Percentiles rank a stretch among this genome's conserved stretches.
These are phyloP conservation scores for Drosophila lacteicornis DNA, from an alignment of 1,140 invertebrate genomes.

Conservation along the genomic window DNA sequence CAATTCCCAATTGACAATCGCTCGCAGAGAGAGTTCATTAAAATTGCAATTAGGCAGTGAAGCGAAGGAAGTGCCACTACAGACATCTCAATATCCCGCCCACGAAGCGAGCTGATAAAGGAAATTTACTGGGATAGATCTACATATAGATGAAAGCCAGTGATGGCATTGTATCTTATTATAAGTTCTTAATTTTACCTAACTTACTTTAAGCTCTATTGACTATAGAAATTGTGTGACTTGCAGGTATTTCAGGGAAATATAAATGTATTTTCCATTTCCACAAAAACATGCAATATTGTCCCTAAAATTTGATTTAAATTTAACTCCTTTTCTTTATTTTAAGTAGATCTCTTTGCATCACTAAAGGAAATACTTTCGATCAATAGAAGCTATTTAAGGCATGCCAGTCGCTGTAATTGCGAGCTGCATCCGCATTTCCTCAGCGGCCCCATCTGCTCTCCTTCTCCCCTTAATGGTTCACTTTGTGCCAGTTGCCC, in stretches of 20 bases:
- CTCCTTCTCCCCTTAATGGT: conserved; percentile 24
- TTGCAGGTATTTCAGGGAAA: too few species aligned
- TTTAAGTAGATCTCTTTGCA: background rate
- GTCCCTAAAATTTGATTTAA: background rate
- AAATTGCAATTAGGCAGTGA: conserved; percentile 41
- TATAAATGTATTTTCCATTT: too few species aligned
- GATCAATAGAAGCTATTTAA: conserved; percentile 23
- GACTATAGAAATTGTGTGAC: too few species aligned
- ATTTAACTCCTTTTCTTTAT: background rate
- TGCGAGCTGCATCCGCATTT: conserved; percentile 22
- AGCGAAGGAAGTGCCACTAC: conserved; percentile 31
- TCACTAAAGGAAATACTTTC: conserved; percentile 1
- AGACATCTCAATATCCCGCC: conserved; percentile 8
- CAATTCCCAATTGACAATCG: conserved; percentile 24
- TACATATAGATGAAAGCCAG: background rate
- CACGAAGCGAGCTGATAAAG: conserved; percentile 8
- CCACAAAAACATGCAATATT: too few species aligned
- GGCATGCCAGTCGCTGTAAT: conserved; percentile 26
- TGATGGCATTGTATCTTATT: background rate
- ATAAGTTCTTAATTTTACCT: too few species aligned
- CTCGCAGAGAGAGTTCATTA: conserved; percentile 30
- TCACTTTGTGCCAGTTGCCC: conserved; percentile 21
- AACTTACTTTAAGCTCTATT: too few species aligned
- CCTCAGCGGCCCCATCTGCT: background rate
- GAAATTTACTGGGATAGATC: background rate